These are phyloP conservation scores for Trichogramma dendrolimi DNA, from an alignment of 2,888 invertebrate species.

Conservation along the genomic window DNA sequence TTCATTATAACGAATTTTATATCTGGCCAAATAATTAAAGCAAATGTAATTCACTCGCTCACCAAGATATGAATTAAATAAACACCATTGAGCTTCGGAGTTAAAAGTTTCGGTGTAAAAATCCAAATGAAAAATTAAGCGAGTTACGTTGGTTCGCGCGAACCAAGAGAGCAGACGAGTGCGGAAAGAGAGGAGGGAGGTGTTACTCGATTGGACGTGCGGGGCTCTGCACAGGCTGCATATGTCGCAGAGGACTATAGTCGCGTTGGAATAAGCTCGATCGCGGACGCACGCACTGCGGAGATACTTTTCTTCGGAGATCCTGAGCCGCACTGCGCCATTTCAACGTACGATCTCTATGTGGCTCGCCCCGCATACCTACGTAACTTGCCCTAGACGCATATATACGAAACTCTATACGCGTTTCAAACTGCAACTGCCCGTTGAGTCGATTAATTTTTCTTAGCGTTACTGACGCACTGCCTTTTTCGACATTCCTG, in stretches of 20 bases:
- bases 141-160: background rate
- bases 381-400: too few species aligned
- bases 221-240: background rate
- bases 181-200: background rate
- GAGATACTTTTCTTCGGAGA: constrained; percentile 29
- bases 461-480: too few species aligned
- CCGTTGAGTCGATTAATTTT: too few species aligned
- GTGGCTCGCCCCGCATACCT: background rate
- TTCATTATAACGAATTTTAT: too few species aligned
- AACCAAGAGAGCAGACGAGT: background rate
- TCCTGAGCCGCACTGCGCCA: constrained; percentile 27
- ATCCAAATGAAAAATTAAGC: background rate
- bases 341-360: constrained; percentile 5
- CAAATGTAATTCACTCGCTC: too few species aligned
- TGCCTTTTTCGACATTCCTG: too few species aligned
- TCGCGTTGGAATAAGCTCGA: background rate
- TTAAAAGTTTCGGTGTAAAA: background rate
- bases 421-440: too few species aligned
- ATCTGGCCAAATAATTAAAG: too few species aligned
- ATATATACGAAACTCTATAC: too few species aligned
- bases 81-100: too few species aligned
- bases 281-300: constrained; percentile 24
- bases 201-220: background rate
- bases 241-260: too few species aligned
- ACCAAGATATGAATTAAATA: too few species aligned